Evolutionary conservation across 2,113 vertebrate species (phyloP).

Genomic region (Panthera leo): DNA sequence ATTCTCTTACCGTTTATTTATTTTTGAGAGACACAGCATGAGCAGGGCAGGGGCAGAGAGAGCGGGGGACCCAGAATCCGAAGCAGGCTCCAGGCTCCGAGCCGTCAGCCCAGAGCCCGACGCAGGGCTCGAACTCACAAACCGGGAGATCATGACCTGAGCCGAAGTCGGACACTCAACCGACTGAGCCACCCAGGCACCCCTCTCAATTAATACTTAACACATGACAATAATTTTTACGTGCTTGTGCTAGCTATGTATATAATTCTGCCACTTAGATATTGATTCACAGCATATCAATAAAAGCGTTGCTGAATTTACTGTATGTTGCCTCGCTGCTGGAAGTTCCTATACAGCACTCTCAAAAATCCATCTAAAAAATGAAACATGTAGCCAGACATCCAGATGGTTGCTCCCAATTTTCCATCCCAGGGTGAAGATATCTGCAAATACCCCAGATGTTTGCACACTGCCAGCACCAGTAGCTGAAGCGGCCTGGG

Average conservation of each 20-base stretch:
- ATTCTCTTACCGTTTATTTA: too few species aligned
- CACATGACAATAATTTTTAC: neutral
- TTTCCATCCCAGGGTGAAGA: neutral
- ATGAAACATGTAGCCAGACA: neutral
- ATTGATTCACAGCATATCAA: too few species aligned
- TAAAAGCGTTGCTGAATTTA: neutral
- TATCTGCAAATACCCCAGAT: neutral
- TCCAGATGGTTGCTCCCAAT: neutral
- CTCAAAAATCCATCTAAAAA: neutral
- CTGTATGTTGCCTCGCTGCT: neutral
- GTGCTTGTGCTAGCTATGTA: neutral
- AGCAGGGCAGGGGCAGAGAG: too few species aligned
- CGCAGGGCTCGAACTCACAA: too few species aligned
- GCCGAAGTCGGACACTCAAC: too few species aligned
- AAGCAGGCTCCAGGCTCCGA: too few species aligned
- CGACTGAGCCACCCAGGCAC: too few species aligned
- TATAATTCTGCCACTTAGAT: rapidly evolving
- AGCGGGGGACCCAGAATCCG: too few species aligned
- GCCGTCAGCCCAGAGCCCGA: too few species aligned
- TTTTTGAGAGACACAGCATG: too few species aligned
- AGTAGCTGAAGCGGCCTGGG: rapidly evolving
- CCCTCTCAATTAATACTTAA: neutral
- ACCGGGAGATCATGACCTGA: too few species aligned
- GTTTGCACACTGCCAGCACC: rapidly evolving
- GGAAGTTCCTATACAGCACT: neutral